phyloP scores from a whole-genome alignment of 2,888 invertebrate species.

The Germaria angustata region DNA sequence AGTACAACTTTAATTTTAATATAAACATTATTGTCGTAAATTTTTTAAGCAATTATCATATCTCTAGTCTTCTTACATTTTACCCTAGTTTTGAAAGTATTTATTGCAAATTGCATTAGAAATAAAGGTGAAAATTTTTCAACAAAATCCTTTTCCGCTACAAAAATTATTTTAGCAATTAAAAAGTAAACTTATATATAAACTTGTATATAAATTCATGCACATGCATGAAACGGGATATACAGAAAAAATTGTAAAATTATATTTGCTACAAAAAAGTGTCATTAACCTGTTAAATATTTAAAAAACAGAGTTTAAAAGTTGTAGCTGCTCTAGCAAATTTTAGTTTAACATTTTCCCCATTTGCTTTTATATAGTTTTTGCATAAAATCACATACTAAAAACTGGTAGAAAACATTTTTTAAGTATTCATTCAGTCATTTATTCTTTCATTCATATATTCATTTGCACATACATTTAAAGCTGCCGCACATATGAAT shows the following conservation, averaged over 20 bases:
- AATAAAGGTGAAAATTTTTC: not conserved
- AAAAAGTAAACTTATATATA: conserved; percentile 12
- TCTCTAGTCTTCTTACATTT: not conserved
- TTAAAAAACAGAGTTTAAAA: conserved; percentile 12
- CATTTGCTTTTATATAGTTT: conserved; percentile 22
- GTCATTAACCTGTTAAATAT: conserved; percentile 66
- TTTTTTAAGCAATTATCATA: no score
- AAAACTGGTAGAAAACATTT: not conserved
- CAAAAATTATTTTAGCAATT: conserved; percentile 23
- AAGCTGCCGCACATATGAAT: not conserved
- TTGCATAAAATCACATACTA: conserved; percentile 4
- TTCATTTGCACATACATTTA: not conserved
- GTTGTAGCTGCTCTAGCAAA: conserved; percentile 28
- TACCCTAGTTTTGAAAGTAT: not conserved
- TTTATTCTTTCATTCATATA: not conserved
- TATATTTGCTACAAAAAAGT: conserved; percentile 49
- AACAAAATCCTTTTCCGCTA: conserved; percentile 7
- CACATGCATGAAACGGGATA: not conserved
- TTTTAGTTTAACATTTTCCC: conserved; percentile 40
- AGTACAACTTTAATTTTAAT: no score
- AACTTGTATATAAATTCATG: no score
- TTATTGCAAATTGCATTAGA: conserved; percentile 6
- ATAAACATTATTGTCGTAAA: no score
- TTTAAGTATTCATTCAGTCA: conserved; percentile 25
- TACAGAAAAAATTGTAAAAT: conserved; percentile 14